A percentile compares a stretch with the other conserved stretches of the same genome.
Conservation (phyloP, 1,140 invertebrate species). For the Drosophila mauritiana region DNA sequence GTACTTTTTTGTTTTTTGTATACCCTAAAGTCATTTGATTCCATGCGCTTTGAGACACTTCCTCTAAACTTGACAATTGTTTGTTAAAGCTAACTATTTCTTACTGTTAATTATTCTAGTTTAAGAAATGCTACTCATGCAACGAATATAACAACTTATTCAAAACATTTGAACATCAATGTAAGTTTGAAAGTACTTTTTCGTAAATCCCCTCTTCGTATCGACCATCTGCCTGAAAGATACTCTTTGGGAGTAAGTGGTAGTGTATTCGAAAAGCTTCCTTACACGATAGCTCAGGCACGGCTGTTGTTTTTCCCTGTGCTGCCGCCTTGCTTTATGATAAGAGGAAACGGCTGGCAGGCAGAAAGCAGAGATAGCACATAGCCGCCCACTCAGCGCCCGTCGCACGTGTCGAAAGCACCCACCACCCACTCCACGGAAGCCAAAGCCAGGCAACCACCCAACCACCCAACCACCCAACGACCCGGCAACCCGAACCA, state of each 20-base stretch:
- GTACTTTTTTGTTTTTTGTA: background rate
- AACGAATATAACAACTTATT: too few relatives aligned
- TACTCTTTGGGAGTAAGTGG: background rate
- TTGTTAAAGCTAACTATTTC: too few relatives aligned
- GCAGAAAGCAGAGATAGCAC: slow-evolving; percentile 6
- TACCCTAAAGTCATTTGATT: background rate
- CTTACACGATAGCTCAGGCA: background rate
- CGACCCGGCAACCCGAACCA: slow-evolving; percentile 9
- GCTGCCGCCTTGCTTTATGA: slow-evolving; percentile 34
- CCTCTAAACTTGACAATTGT: too few relatives aligned
- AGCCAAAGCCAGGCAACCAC: slow-evolving; percentile 3
- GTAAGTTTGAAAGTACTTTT: too few relatives aligned
- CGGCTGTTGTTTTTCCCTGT: slow-evolving; percentile 28
- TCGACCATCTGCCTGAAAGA: background rate
- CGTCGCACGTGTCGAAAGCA: slow-evolving; percentile 50
- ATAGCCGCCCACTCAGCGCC: slow-evolving; percentile 29
- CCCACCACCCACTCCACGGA: slow-evolving; percentile 2
- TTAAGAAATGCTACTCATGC: too few relatives aligned
- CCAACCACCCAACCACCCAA: slow-evolving; percentile 4
- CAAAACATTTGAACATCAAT: too few relatives aligned
- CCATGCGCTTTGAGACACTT: background rate
- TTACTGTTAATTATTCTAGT: too few relatives aligned
- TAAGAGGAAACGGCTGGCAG: slow-evolving; percentile 34
- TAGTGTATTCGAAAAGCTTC: background rate
- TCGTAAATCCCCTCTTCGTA: too few relatives aligned